These are phyloP conservation scores for Aphelocoma californica DNA, from an alignment of 2,797 vertebrate genomes.

Conservation along the genomic window DNA sequence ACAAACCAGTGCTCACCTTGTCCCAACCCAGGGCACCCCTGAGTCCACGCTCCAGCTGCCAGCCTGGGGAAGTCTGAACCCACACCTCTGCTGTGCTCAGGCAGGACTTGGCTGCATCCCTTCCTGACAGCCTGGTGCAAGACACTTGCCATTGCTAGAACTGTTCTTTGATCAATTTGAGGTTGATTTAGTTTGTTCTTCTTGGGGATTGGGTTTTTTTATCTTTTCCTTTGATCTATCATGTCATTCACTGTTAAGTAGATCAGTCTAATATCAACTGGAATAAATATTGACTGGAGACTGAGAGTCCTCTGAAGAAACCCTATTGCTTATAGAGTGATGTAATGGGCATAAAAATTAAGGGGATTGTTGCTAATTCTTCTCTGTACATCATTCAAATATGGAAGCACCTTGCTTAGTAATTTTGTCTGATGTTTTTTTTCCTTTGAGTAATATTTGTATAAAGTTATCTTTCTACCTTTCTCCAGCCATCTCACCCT, in stretches of 20 bases:
- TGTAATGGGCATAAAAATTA: not conserved
- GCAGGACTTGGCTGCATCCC: not conserved
- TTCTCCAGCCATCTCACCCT: not conserved
- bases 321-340: not conserved
- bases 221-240: not conserved
- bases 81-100: not conserved
- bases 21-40: not conserved
- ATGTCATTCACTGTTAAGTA: constrained; percentile 7
- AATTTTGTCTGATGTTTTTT: not conserved
- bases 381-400: not conserved
- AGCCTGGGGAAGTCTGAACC: not conserved
- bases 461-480: not conserved
- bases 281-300: not conserved
- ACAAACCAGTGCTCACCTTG: not conserved
- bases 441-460: not conserved
- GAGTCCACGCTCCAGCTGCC: not conserved
- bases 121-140: not conserved
- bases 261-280: not conserved
- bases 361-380: constrained; percentile 6
- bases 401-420: not conserved
- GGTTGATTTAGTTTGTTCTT: not conserved
- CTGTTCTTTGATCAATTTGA: not conserved
- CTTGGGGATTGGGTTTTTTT: not conserved
- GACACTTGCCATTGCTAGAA: not conserved
- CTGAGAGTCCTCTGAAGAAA: not conserved